Percentiles rank a stretch among this genome's conserved stretches.
phyloP scores from a whole-genome alignment of 1,140 invertebrate species.

The Andricus grossulariae region DNA sequence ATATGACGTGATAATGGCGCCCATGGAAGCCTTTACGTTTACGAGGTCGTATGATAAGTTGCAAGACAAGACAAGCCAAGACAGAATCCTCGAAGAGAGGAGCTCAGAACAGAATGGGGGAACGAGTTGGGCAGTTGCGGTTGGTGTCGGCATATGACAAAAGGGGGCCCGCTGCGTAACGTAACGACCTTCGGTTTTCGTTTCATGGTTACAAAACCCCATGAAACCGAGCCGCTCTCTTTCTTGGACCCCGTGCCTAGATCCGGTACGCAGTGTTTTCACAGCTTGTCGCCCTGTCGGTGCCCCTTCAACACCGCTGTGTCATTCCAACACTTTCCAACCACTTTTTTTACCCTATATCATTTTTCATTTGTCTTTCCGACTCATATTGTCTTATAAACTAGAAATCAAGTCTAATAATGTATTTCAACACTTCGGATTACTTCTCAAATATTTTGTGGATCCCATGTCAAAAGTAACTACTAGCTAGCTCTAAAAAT shows the following conservation, averaged over 20 bases:
- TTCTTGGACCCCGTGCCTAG: conserved; percentile 48
- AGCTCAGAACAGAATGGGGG: neutral
- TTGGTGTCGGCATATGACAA: conserved; percentile 74
- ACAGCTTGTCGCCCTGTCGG: conserved; percentile 66
- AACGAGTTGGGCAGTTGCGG: conserved; percentile 63
- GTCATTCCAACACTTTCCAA: neutral
- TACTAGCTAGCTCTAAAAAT: no score
- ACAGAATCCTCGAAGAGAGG: neutral
- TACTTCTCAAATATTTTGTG: no score
- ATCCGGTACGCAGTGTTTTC: conserved; percentile 64
- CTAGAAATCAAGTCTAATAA: no score
- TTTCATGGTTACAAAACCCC: conserved; percentile 72
- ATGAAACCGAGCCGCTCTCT: conserved; percentile 65
- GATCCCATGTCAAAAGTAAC: no score
- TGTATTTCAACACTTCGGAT: no score
- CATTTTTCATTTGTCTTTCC: no score
- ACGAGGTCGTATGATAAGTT: conserved; percentile 39
- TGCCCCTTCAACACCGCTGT: neutral
- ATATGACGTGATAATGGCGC: neutral
- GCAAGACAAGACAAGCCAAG: conserved; percentile 42
- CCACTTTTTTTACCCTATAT: neutral
- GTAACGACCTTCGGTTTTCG: conserved; percentile 74
- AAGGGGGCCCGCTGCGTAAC: conserved; percentile 73
- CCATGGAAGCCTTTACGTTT: neutral
- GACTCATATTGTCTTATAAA: no score